Evolutionary conservation across 2,888 invertebrate species (phyloP), one percentile per base, ranked within the genome.

Genomic region (Parnassius orleans): DNA sequence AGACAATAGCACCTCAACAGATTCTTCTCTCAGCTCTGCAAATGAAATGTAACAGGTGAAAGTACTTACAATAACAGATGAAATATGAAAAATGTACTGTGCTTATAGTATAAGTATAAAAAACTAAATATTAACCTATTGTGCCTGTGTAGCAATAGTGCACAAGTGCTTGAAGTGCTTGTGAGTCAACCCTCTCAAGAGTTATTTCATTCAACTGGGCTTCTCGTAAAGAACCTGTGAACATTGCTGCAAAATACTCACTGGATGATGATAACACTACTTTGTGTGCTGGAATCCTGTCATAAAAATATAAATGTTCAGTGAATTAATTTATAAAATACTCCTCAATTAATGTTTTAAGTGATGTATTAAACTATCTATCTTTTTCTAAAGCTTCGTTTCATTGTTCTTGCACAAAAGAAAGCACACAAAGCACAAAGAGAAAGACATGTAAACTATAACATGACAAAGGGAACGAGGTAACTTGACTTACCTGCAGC

Each of bases 191-290:
- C 76, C 95, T 95, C 69, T 95, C 95, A 71, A 98, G 90, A 64
- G 95, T 95, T 47, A 98, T 95, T 90, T 98, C 97, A 67, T 94
- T 93, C 83, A 97, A 95, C 66, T 94, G 94, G 9, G 97, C 94
- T 89, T 98, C 98, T 69, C 95, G 93, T 67, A 98, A 89, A 62
- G 96, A 95, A 63, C 96, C 96, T 41, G 97, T 98, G 81, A 98
- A 98, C 98, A 98, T 98, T 52, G 97, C 98, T 53, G 96, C 95
- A 91, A 98, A 98, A 85, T 98, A 98, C 84, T 98, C 97, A 72
- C 98, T 98, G 64, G 97, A 96, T 52, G 98, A 97, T 72, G 97
- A 96, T 68, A 98, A 92, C 59, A 98, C 96, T 69, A 98, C 91
- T 77, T 97, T 95, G 88, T 97, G 97, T 42, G 97, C 97, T 67